Conservation (phyloP, 2,113 vertebrate genomes). For the Bothrops jararaca region DNA sequence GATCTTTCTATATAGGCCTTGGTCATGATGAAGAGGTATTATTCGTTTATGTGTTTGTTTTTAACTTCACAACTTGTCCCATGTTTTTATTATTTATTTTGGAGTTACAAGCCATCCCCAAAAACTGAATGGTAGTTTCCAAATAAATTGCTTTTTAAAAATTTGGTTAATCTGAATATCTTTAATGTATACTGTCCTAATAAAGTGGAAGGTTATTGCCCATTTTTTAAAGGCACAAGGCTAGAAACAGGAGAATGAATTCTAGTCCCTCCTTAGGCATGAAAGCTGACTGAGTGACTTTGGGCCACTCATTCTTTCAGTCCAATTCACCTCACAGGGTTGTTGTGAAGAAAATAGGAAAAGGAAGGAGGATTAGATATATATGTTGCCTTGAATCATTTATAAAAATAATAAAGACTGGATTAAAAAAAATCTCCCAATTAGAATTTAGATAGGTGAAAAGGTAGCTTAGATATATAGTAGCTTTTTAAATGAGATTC, state of each 20-base stretch:
- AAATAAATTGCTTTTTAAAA: background rate
- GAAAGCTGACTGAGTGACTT: background rate
- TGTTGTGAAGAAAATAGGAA: background rate
- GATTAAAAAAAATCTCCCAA: background rate
- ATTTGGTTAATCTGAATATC: background rate
- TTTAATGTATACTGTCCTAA: conserved; percentile 16
- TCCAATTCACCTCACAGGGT: background rate
- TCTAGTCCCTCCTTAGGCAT: background rate
- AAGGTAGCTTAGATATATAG: background rate
- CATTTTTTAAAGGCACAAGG: background rate
- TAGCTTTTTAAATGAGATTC: background rate
- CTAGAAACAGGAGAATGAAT: background rate
- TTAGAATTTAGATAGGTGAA: background rate
- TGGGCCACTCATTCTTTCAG: background rate
- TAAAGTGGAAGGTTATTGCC: background rate
- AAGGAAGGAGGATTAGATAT: background rate
- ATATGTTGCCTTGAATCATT: background rate
- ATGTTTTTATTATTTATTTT: background rate
- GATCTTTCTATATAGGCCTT: conserved; percentile 86
- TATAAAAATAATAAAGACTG: background rate
- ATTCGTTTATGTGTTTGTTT: background rate
- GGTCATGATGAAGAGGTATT: conserved; percentile 94
- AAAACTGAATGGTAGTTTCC: background rate
- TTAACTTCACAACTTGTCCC: background rate
- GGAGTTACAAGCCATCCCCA: background rate